Conservation (phyloP, 2,888 invertebrate genomes). For the Campoletis raptor region DNA sequence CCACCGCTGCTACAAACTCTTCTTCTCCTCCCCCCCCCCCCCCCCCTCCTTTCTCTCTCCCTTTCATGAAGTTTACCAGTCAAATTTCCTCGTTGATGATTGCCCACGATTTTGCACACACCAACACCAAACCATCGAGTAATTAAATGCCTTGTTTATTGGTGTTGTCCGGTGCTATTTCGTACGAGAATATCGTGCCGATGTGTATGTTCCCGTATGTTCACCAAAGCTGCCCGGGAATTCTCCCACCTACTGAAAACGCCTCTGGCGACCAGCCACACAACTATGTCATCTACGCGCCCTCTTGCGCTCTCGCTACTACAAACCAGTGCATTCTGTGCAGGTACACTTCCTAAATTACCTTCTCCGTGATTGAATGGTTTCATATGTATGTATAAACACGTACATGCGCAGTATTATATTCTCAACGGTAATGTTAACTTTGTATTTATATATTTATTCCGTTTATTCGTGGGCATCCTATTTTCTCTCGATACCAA, state of each 20-base stretch:
- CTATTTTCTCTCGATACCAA: background rate
- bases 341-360: background rate
- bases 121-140: background rate
- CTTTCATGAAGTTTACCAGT: background rate
- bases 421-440: background rate
- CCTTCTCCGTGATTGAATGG: background rate
- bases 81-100: conserved; percentile 18
- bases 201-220: background rate
- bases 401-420: background rate
- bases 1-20: background rate
- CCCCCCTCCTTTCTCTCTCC: background rate
- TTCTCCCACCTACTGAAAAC: conserved; percentile 20
- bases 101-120: conserved; percentile 7
- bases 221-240: background rate
- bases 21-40: background rate
- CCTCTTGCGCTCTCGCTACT: background rate
- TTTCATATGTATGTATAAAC: background rate
- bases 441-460: background rate
- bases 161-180: background rate
- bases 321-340: background rate
- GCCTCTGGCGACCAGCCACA: conserved; percentile 32
- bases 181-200: background rate
- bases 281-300: background rate
- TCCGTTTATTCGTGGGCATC: background rate
- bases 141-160: conserved; percentile 22